phyloP scores from a whole-genome alignment of 2,797 vertebrate genomes.

The Sebastes cheni region DNA sequence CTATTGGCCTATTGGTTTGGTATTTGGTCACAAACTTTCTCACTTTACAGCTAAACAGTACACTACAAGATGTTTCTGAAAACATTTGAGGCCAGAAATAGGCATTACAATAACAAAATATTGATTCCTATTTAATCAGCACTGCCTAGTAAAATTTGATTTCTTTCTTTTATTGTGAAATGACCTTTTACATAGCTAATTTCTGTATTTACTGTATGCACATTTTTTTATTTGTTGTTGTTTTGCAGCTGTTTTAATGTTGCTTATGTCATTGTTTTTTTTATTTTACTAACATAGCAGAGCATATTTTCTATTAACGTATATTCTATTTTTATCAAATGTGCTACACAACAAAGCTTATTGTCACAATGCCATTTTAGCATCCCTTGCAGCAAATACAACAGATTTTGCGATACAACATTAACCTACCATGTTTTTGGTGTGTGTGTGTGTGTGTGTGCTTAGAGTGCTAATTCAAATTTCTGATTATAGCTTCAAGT shows the following conservation, averaged over 20 bases:
- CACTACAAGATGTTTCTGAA: too few species aligned
- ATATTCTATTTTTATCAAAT: background rate
- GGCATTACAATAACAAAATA: too few species aligned
- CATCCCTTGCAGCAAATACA: background rate
- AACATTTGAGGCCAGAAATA: too few species aligned
- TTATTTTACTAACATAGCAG: background rate
- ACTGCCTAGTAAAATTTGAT: background rate
- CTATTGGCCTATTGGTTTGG: too few species aligned
- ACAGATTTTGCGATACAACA: background rate
- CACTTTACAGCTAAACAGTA: too few species aligned
- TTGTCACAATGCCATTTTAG: background rate
- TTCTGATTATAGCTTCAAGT: constrained; percentile 55
- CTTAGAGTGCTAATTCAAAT: constrained; percentile 46
- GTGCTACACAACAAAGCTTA: background rate
- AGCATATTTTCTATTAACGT: background rate
- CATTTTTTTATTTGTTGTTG: background rate
- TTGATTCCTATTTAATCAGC: background rate
- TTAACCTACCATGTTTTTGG: background rate
- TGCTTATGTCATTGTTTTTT: background rate
- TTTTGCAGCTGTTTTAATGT: background rate
- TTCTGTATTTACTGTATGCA: background rate
- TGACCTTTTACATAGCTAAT: background rate
- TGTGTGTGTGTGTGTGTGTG: background rate
- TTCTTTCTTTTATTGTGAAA: background rate
- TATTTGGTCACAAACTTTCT: too few species aligned